Evolutionary conservation across 2,888 invertebrate genomes (phyloP).

Genomic region (Eilema griseolum): DNA sequence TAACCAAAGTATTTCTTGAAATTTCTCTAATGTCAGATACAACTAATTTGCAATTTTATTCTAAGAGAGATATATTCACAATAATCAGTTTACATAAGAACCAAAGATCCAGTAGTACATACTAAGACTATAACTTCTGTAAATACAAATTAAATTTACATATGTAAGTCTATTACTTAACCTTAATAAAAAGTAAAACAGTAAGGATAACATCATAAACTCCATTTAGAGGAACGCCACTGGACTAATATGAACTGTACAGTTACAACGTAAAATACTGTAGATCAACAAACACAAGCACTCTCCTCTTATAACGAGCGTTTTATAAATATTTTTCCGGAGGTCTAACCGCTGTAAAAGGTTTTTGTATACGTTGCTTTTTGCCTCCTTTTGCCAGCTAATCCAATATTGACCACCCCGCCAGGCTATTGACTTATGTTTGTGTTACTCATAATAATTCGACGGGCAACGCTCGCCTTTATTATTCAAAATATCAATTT

Average conservation of each 20-base stretch:
- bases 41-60: no score
- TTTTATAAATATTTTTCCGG: constrained; percentile 85
- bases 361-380: constrained; percentile 88
- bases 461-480: constrained; percentile 73
- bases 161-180: not conserved
- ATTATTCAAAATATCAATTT: constrained; percentile 87
- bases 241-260: constrained; percentile 1
- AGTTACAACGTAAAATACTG: constrained; percentile 18
- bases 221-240: constrained; percentile 6
- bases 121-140: not conserved
- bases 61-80: not conserved
- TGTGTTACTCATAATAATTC: constrained; percentile 86
- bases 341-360: constrained; percentile 84
- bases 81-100: not conserved
- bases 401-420: constrained; percentile 86
- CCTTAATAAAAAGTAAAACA: not conserved
- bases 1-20: no score
- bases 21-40: no score
- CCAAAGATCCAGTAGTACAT: no score
- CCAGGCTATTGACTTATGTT: constrained; percentile 86
- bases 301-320: constrained; percentile 64
- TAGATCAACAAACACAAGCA: constrained; percentile 54
- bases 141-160: not conserved
- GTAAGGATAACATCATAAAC: constrained; percentile 1
- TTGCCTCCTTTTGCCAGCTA: constrained; percentile 86